Conservation (phyloP, 1,140 invertebrate genomes). For the Mamestra configurata region DNA sequence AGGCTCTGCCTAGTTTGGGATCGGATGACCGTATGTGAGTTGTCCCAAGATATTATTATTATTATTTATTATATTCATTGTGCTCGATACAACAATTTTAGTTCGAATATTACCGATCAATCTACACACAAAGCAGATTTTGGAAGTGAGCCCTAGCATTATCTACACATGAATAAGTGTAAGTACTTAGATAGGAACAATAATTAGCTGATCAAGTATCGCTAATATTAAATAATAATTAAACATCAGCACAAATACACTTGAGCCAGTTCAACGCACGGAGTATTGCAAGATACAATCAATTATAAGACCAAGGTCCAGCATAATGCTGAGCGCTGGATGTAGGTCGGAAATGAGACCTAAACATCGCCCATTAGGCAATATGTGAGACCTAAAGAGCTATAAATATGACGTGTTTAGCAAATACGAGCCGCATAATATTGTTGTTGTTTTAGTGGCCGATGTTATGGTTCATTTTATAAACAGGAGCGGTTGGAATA, state of each 20-base stretch:
- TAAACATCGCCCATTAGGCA: conserved; percentile 11
- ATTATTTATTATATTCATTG: no score
- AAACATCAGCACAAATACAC: neutral
- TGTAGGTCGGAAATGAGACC: conserved; percentile 38
- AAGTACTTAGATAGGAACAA: neutral
- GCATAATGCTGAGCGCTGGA: neutral
- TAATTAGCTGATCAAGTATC: neutral
- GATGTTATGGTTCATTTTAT: neutral
- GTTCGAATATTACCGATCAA: no score
- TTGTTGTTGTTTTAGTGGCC: neutral
- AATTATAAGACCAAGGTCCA: conserved; percentile 21
- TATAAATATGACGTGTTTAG: neutral
- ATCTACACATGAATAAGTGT: no score
- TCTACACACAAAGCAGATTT: no score
- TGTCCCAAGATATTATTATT: no score
- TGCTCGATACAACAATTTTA: no score
- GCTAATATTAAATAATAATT: neutral
- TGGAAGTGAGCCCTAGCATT: no score
- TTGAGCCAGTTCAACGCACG: conserved; percentile 1
- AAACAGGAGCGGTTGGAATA: neutral
- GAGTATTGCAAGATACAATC: conserved; percentile 3
- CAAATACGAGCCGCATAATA: neutral
- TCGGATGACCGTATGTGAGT: no score
- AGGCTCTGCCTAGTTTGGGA: no score
- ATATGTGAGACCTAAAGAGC: neutral